Percentiles rank a stretch among this genome's conserved stretches.
phyloP scores from a whole-genome alignment of 2,113 vertebrate genomes.

The Eurystomus gularis region DNA sequence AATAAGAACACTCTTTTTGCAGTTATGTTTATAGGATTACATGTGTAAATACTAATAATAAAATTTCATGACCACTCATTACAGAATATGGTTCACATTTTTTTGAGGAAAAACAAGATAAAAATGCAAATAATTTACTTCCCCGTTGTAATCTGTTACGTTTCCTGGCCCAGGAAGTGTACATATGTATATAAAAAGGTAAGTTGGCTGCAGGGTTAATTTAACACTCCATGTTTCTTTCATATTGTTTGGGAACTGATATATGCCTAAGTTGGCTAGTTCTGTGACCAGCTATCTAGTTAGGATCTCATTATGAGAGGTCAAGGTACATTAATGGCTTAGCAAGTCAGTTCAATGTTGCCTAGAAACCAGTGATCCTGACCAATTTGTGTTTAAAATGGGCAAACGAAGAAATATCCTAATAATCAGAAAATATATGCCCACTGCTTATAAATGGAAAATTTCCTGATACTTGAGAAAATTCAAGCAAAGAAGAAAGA shows the following conservation, averaged over 20 bases:
- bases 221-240: not conserved
- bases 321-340: not conserved
- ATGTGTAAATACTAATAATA: not conserved
- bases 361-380: not conserved
- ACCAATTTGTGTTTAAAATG: not conserved
- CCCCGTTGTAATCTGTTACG: not conserved
- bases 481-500: not conserved
- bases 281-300: not conserved
- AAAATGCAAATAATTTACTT: not conserved
- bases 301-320: not conserved
- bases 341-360: not conserved
- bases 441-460: not conserved
- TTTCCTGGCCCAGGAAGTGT: not conserved
- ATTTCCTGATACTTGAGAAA: not conserved
- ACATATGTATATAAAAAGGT: not conserved
- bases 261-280: rapidly evolving
- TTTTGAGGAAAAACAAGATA: rapidly evolving
- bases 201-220: not conserved
- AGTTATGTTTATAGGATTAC: not conserved
- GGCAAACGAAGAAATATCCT: not conserved
- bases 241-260: not conserved
- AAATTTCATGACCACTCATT: not conserved
- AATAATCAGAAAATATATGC: not conserved
- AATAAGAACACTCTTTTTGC: not conserved
- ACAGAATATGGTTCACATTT: not conserved